Percentiles rank a stretch among this genome's conserved stretches.
phyloP scores from a whole-genome alignment of 2,797 vertebrate species.

The Anomalospiza imberbis region DNA sequence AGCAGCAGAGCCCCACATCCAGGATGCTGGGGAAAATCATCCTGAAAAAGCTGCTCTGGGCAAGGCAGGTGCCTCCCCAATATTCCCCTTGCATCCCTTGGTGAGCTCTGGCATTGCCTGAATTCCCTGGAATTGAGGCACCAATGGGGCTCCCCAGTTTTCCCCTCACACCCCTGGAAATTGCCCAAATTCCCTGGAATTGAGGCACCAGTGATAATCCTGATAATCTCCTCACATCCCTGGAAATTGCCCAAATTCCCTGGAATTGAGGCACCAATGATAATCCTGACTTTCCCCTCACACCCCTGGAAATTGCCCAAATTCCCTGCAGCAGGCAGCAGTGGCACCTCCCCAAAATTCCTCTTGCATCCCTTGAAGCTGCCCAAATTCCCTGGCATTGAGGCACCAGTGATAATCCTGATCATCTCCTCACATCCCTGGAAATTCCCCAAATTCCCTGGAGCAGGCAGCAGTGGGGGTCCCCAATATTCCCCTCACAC shows the following conservation, averaged over 20 bases:
- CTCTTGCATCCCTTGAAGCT: neutral
- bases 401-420: neutral
- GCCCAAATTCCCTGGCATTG: neutral
- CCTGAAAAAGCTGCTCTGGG: neutral
- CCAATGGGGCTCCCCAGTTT: too few relatives aligned
- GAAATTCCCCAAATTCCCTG: too few relatives aligned
- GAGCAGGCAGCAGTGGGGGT: too few relatives aligned
- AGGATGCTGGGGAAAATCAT: neutral
- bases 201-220: too few relatives aligned
- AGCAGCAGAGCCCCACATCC: neutral
- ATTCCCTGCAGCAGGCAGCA: neutral
- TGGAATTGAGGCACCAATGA: neutral
- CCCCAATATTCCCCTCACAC: too few relatives aligned
- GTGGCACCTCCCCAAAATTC: neutral
- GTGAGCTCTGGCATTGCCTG: neutral
- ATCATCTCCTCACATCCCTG: too few relatives aligned
- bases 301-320: neutral
- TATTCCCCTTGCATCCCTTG: rapidly evolving
- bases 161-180: too few relatives aligned
- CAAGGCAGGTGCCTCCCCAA: neutral
- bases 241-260: neutral
- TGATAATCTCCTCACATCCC: too few relatives aligned
- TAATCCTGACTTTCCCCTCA: neutral
- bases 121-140: neutral
- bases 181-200: too few relatives aligned